These are phyloP conservation scores for Lycaon pictus DNA, from an alignment of 2,113 vertebrate species.

Conservation along the genomic window DNA sequence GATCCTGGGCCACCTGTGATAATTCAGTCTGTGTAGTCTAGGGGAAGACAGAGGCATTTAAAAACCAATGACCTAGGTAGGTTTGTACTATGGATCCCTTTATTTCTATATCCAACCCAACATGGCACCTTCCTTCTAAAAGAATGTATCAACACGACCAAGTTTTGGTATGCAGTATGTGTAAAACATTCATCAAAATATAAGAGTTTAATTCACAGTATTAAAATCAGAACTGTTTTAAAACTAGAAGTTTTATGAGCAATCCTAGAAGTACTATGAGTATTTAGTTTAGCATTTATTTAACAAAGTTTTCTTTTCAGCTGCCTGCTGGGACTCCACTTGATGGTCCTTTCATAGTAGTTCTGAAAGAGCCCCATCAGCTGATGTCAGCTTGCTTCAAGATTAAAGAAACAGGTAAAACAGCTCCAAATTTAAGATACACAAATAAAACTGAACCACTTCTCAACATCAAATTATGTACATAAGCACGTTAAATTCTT, in stretches of 20 bases:
- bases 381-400: background rate
- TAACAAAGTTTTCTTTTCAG: background rate
- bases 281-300: conserved; percentile 52
- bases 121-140: background rate
- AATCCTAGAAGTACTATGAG: background rate
- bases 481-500: conserved; percentile 31
- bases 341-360: background rate
- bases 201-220: background rate
- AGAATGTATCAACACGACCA: background rate
- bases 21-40: background rate
- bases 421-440: background rate
- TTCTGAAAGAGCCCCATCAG: background rate
- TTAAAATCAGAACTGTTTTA: conserved; percentile 16
- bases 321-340: conserved; percentile 8
- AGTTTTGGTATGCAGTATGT: background rate
- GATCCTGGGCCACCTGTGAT: background rate
- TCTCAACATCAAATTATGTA: background rate
- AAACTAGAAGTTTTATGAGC: too few species aligned
- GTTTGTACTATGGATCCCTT: background rate
- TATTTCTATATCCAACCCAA: background rate
- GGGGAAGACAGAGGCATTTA: background rate
- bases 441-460: background rate
- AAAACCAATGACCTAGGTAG: background rate
- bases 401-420: conserved; percentile 21
- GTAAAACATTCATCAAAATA: background rate